phyloP scores from a whole-genome alignment of 2,113 vertebrate species.

The Gymnogyps californianus region DNA sequence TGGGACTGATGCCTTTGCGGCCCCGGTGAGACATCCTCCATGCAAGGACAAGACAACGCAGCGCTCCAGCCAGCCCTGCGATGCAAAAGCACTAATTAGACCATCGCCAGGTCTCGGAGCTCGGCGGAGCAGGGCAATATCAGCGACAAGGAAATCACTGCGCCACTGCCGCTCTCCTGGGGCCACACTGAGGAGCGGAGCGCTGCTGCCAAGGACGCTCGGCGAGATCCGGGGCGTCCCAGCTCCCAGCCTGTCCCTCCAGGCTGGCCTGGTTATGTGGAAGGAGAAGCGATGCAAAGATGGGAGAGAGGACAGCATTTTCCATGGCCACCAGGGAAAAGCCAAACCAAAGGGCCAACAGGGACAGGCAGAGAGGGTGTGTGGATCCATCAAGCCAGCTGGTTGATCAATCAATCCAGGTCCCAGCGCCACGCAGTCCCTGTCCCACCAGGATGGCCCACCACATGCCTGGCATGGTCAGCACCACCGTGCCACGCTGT shows the following conservation, averaged over 20 bases:
- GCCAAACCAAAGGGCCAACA: background rate
- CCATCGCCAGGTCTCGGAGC: background rate
- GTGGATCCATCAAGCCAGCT: background rate
- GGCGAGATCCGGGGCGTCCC: rapidly evolving
- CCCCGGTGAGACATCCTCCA: background rate
- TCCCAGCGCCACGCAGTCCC: background rate
- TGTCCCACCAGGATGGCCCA: too few species aligned
- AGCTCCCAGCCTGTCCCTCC: background rate
- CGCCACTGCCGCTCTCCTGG: background rate
- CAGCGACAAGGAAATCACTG: background rate
- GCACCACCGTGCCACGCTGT: background rate
- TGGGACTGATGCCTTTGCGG: background rate
- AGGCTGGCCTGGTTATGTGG: background rate
- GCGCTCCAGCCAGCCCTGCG: background rate
- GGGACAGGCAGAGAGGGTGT: background rate
- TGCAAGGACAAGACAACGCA: background rate
- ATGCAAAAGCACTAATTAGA: background rate
- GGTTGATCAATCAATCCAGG: background rate
- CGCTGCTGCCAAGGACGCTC: background rate
- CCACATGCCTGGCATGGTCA: rapidly evolving
- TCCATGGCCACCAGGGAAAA: background rate
- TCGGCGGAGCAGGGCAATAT: background rate
- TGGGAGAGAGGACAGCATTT: background rate
- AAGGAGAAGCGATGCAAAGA: background rate
- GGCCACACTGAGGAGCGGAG: background rate